These are phyloP conservation scores for Paragorgia papillata DNA, from an alignment of 92 coral and sea anemone genomes.

Conservation along the genomic window DNA sequence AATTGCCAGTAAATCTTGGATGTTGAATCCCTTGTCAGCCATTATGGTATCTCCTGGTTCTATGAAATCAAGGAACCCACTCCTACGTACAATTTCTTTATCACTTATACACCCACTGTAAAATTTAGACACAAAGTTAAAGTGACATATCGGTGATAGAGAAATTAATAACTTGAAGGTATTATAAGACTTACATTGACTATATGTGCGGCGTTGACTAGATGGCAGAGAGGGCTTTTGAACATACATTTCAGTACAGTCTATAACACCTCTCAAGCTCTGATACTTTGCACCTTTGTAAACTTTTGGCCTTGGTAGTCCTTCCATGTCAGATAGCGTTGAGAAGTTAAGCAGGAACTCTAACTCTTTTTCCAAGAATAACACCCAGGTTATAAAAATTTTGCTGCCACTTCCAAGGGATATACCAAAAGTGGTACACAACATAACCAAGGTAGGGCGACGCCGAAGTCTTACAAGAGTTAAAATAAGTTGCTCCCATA, in stretches of 20 bases:
- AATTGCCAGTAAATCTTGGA: constrained; percentile 60
- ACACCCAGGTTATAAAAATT: constrained; percentile 63
- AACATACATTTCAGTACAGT: constrained; percentile 75
- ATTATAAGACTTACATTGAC: constrained; percentile 73
- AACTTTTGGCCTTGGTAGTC: constrained; percentile 54
- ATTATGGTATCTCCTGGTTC: constrained; percentile 66
- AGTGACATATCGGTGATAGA: constrained; percentile 68
- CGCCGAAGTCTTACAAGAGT: constrained; percentile 22
- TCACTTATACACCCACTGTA: constrained; percentile 74
- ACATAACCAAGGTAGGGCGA: constrained; percentile 1
- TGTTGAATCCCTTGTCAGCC: constrained; percentile 72
- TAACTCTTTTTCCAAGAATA: constrained; percentile 68
- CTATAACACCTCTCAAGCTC: constrained; percentile 70
- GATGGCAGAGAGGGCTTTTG: constrained; percentile 68
- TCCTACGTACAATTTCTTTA: constrained; percentile 66
- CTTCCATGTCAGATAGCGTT: constrained; percentile 57
- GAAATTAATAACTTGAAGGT: constrained; percentile 71
- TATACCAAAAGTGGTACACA: constrained; percentile 30
- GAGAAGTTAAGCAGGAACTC: constrained; percentile 65
- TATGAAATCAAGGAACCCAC: constrained; percentile 64
- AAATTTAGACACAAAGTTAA: constrained; percentile 68
- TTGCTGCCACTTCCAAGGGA: constrained; percentile 55
- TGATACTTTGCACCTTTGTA: constrained; percentile 52
- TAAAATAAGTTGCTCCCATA: constrained; percentile 32
- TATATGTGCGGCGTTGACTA: constrained; percentile 69